These are phyloP conservation scores for Anoplolepis gracilipes DNA, from an alignment of 1,140 invertebrate genomes.

Conservation along the genomic window DNA sequence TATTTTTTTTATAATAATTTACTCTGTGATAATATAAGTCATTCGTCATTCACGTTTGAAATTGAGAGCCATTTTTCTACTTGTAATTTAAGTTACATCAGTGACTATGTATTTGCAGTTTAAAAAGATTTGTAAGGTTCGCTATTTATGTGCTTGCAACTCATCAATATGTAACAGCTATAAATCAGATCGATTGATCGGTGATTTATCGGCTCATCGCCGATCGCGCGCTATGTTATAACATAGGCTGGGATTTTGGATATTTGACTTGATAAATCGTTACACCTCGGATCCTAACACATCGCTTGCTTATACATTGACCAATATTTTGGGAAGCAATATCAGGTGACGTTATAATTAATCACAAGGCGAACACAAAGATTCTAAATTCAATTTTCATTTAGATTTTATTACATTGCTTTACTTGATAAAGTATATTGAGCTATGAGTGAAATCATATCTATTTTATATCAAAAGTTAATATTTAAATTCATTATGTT, in stretches of 20 bases:
- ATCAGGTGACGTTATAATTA: slow-evolving; percentile 41
- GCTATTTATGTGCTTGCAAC: slow-evolving; percentile 30
- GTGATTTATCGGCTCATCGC: slow-evolving; percentile 66
- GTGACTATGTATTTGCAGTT: background rate
- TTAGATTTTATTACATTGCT: background rate
- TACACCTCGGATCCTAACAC: slow-evolving; percentile 18
- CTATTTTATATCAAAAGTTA: background rate
- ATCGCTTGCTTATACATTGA: background rate
- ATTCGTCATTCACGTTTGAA: background rate
- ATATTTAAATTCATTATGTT: background rate
- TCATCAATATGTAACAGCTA: slow-evolving; percentile 39
- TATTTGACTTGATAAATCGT: slow-evolving; percentile 70
- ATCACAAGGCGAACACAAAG: background rate
- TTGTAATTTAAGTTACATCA: slow-evolving; percentile 1
- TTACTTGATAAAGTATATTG: slow-evolving; percentile 6
- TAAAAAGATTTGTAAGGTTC: slow-evolving; percentile 57
- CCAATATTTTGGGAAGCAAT: slow-evolving; percentile 27
- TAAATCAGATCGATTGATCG: slow-evolving; percentile 62
- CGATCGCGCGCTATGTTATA: slow-evolving; percentile 38
- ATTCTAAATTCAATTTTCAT: background rate
- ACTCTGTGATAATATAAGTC: background rate
- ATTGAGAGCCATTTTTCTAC: background rate
- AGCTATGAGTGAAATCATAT: background rate
- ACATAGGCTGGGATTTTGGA: slow-evolving; percentile 51
- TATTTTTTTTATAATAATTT: slow-evolving; percentile 21